Evolutionary conservation across 2,113 vertebrate species (phyloP).

Genomic region (Steatornis caripensis): DNA sequence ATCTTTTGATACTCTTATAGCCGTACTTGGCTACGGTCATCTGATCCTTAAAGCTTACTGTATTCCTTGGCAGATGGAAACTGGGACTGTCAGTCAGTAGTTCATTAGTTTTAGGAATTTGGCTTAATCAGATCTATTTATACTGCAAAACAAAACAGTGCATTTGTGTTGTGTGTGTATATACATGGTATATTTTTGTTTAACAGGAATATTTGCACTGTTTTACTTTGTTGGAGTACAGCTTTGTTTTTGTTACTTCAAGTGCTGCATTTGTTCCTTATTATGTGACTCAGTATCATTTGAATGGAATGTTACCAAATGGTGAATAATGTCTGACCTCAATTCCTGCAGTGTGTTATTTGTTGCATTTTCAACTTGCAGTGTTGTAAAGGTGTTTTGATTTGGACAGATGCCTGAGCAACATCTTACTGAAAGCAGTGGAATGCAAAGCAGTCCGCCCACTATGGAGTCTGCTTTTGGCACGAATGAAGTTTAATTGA

Average conservation of each 20-base stretch:
- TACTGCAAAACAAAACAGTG: constrained; percentile 26
- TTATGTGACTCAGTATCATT: background rate
- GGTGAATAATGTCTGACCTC: constrained; percentile 30
- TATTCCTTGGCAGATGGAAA: background rate
- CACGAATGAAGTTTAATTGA: background rate
- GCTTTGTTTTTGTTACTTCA: constrained; percentile 27
- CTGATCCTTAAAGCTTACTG: background rate
- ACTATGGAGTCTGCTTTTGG: background rate
- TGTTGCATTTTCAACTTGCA: background rate
- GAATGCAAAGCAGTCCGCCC: background rate
- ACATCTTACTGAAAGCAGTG: background rate
- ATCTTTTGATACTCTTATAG: background rate
- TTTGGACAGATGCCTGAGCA: background rate
- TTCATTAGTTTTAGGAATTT: background rate
- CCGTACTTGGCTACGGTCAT: background rate
- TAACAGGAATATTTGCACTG: constrained; percentile 31
- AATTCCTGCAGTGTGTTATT: background rate
- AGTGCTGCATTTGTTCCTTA: constrained; percentile 20
- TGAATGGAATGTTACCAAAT: constrained; percentile 35
- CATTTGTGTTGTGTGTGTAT: constrained; percentile 26
- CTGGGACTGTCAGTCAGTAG: background rate
- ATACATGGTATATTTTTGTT: constrained; percentile 33
- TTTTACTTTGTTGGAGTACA: background rate
- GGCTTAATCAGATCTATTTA: constrained; percentile 32
- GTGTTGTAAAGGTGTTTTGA: constrained; percentile 33